Evolutionary conservation across 1,140 invertebrate genomes (phyloP), one percentile per base, ranked within the genome.

Genomic region (Sminthurinus signatus): DNA sequence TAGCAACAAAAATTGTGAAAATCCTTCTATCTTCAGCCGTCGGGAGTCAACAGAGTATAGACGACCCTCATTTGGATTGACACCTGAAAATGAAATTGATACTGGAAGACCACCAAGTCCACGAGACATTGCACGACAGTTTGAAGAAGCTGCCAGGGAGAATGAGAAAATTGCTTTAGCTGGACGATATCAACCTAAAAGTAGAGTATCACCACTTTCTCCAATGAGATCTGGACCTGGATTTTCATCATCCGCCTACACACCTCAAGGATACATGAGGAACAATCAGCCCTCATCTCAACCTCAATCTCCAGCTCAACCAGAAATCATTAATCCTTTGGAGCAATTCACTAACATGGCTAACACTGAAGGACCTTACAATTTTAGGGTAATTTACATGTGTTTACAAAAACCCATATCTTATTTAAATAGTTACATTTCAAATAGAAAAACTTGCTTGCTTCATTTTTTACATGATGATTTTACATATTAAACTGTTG

Each of bases 281-380:
- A 10, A 8, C 36, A 10, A 39, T 10, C 17, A 17, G 5, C 46
- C 10, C 8, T 48, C 12, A 8, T 48, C 17, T 23, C 5, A 10
- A 19, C 19, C 14, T 5, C 8, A 31, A 5, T 36, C 19, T 1
- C 36, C 51, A 8, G 3, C 25, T 1, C 3, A n/a, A 21, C 57
- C 51, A 15, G 64, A 60, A 27, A 46, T 66, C 19, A 66, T 66
- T 23, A 46, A 55, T 29, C 51, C 64, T 0, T 31, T 56, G 46
- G 63, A 59, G 21, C 46, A 60, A 51, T 60, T 60, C 42, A 56
- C 59, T 10, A 60, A 66, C n/a, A 66, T 60, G 64, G 64, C 58
- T 4, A 60, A 44, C 25, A 31, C 29, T 23, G 46, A 19, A 25
- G 63, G 63, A 19, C 48, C 56, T 21, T 39, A 42, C 39, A 46